Base-by-base conservation (phyloP, 2,113 vertebrate species). In the Periophthalmus modestus region DNA sequence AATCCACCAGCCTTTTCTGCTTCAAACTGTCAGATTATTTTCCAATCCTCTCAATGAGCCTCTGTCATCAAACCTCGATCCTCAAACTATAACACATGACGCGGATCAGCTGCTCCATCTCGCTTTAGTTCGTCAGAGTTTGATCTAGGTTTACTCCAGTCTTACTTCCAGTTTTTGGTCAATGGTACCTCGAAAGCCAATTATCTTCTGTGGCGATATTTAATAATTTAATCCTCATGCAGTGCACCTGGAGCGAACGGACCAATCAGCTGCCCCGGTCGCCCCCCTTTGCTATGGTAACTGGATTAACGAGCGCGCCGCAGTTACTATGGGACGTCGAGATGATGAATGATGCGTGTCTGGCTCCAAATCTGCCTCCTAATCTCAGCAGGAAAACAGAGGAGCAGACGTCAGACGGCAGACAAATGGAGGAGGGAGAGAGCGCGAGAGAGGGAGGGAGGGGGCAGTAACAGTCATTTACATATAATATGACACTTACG, bases 291-390 rank as follows among this genome's bases (percentile, higher is more conserved):
- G 75, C 87, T 87, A 91, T 90, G 91, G 89, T 83, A 87, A 91
- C 89, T 82, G 87, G 87, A 92, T 91, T 89, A 91, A 82, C 58
- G 69, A 78, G 75, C 69, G 3, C 74, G 33, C 12, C 84, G 59
- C 77, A 73, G 81, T 87, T 87, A 89, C 82, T 89, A 82, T 85
- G 81, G 88, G 84, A 89, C 82, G 88, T 83, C 70, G 71, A 66
- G 76, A 88, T 92, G 90, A 92, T 87, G 85, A 88, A 92, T 86
- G 89, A 86, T 84, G 77, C 72, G 85, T 82, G 90, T 88, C 89
- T 88, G 83, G 79, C 80, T 79, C 69, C 74, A 82, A 79, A 88
- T 90, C 82, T 83, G 89, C 81, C 79, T 87, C 81, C 85, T 90
- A 85, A 91, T 89, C 86, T 88, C 78, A 70, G 69, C 77, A 78